Evolutionary conservation across 2,797 vertebrate species (phyloP), one percentile per base, ranked within the genome.

Genomic region (Scomberomorus guttatus): DNA sequence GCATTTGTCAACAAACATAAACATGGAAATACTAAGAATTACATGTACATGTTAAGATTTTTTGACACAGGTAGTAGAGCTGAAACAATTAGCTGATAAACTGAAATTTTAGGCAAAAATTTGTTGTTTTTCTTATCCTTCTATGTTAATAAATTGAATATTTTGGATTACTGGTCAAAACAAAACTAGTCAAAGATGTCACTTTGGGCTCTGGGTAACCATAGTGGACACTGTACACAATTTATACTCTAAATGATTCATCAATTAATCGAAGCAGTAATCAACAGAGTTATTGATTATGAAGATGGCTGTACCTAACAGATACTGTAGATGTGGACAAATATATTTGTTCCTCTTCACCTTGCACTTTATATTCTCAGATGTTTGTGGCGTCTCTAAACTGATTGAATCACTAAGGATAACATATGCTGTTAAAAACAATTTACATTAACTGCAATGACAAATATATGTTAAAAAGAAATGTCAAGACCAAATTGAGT

Each of bases 331-430:
- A 69, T 46, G n/a, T 56, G 3, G 27, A 59, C 20, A 50, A 39
- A 55, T 10, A 24, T 15, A 4, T 29, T 65, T 6, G 44, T 54
- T 57, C 20, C 48, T 34, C 14, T 39, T 70, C 29, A 25, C 9
- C 4, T 62, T 50, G 8, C 24, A 29, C 18, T 44, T 11, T 20
- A 9, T 52, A 54, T 44, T 51, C 15, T 11, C 14, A 25, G n/a
- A 22, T 65, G 1, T 61, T 51, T 77, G 6, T 29, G 42, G 12
- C 37, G 29, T 55, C 25, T 66, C 18, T 11, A 20, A 57, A 68
- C 37, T 24, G n/a, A 77, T 13, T 39, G 1, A 65, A 59, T 74
- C 37, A 46, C 14, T n/a, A 22, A 66, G n/a, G 6, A 62, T 62
- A 3, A 51, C 39, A 24, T 48, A 22, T 32, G 11, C 25, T 37